Evolutionary conservation across 2,797 vertebrate genomes (phyloP), one percentile per base, ranked within the genome.

Genomic region (Yasuhikotakia modesta): DNA sequence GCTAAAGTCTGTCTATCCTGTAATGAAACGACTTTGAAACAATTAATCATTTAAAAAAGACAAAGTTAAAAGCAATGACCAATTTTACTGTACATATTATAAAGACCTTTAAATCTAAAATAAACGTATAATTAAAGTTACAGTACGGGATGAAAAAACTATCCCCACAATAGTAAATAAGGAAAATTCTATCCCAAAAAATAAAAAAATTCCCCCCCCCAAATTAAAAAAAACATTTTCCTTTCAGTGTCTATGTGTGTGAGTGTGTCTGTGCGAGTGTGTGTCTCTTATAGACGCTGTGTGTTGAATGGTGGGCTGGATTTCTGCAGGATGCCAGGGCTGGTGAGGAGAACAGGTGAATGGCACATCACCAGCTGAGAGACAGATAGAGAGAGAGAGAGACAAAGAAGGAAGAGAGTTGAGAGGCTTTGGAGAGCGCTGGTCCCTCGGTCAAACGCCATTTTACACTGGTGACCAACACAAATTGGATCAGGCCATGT

Each of bases 381-480:
- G 81, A 70, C 65, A 39, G 61, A 70, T 46, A 57, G 74, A 70
- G 61, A 63, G 61, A 78, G 61, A 70, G 68, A 55, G 46, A 55
- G 32, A 68, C 55, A 67, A 52, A 68, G 81, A 76, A 72, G 80
- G 69, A 70, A 60, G 72, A 69, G 70, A 66, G 67, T 61, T 53
- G 81, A 79, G 73, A 82, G 73, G 73, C 80, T 85, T 83, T 32
- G 78, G 82, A 85, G 78, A 82, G 74, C 72, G 83, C 48, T 70
- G 72, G 80, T 58, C 67, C 80, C 83, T 79, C 78, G 70, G 73
- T 74, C 78, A 66, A 84, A 89, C 90, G 88, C 92, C 91, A 92
- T 93, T 93, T 93, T 91, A 91, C 90, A 92, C 90, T 87, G 88
- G 91, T 92, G 92, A 91, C 91, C 91, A 90, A 91, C 92, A 92